phyloP scores from a whole-genome alignment of 2,797 vertebrate species.

The Alosa sapidissima region DNA sequence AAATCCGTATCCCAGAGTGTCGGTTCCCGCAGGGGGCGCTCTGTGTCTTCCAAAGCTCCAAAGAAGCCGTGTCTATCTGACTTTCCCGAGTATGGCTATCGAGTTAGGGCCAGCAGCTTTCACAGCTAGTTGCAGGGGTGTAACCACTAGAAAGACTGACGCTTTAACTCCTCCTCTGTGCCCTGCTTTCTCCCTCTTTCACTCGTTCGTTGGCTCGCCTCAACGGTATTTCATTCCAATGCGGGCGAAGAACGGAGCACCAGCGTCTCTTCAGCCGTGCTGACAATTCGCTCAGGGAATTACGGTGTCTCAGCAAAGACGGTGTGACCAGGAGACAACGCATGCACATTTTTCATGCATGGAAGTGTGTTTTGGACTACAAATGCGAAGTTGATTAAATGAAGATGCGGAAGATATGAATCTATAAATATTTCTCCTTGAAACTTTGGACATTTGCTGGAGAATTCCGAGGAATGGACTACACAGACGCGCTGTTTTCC shows the following conservation, averaged over 20 bases:
- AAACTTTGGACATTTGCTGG: not conserved
- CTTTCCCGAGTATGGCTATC: constrained; percentile 42
- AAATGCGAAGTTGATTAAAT: constrained; percentile 55
- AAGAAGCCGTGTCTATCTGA: constrained; percentile 49
- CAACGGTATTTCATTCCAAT: constrained; percentile 68
- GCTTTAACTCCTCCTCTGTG: constrained; percentile 65
- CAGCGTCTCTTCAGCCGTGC: constrained; percentile 57
- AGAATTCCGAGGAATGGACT: not conserved
- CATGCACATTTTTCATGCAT: constrained; percentile 53
- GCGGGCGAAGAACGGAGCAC: constrained; percentile 69
- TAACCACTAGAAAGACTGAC: constrained; percentile 53
- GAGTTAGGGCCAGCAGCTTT: constrained; percentile 30
- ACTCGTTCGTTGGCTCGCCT: constrained; percentile 56
- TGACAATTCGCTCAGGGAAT: constrained; percentile 73
- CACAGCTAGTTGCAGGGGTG: constrained; percentile 43
- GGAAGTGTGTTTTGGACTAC: constrained; percentile 53
- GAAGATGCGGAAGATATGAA: not conserved
- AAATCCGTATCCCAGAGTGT: not conserved
- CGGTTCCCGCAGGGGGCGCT: constrained; percentile 73
- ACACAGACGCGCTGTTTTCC: not conserved
- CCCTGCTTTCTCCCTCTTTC: constrained; percentile 48
- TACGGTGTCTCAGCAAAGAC: constrained; percentile 52
- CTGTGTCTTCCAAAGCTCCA: constrained; percentile 51
- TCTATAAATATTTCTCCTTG: not conserved
- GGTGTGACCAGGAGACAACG: constrained; percentile 51